These are phyloP conservation scores for Kuschelorhynchus macadamiae DNA, from an alignment of 2,888 invertebrate genomes.

Conservation along the genomic window DNA sequence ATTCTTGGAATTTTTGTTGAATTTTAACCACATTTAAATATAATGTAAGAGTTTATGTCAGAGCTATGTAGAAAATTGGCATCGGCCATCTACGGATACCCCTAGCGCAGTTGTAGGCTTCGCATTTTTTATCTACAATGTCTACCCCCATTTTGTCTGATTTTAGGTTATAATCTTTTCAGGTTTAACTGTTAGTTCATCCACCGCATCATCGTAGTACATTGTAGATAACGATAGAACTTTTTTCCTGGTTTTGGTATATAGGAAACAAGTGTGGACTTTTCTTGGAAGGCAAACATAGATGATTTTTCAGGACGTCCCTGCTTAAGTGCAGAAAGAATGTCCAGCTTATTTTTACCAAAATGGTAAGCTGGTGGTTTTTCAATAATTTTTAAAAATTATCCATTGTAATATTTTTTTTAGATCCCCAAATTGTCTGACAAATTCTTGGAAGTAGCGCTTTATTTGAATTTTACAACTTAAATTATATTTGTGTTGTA, in stretches of 20 bases:
- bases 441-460: conserved; percentile 42
- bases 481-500: conserved; percentile 54
- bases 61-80: conserved; percentile 47
- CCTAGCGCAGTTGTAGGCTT: conserved; percentile 27
- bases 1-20: conserved; percentile 3
- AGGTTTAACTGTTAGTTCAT: conserved; percentile 43
- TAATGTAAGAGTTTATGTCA: conserved; percentile 46
- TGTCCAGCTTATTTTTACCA: conserved; percentile 57
- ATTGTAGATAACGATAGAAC: conserved; percentile 58
- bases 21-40: conserved; percentile 37
- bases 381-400: conserved; percentile 39
- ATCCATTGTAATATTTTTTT: conserved; percentile 46
- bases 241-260: conserved; percentile 58
- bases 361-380: conserved; percentile 52
- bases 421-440: conserved; percentile 45
- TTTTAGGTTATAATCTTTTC: conserved; percentile 44
- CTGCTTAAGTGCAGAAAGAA: conserved; percentile 58
- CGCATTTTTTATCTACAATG: conserved; percentile 43
- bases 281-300: conserved; percentile 29
- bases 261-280: conserved; percentile 56
- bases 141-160: conserved; percentile 50
- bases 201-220: conserved; percentile 57
- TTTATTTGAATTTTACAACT: conserved; percentile 43
- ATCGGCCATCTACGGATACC: conserved; percentile 50
- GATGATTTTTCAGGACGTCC: conserved; percentile 48